Conservation (phyloP, 2,113 vertebrate genomes). For the Recurvirostra avosetta region DNA sequence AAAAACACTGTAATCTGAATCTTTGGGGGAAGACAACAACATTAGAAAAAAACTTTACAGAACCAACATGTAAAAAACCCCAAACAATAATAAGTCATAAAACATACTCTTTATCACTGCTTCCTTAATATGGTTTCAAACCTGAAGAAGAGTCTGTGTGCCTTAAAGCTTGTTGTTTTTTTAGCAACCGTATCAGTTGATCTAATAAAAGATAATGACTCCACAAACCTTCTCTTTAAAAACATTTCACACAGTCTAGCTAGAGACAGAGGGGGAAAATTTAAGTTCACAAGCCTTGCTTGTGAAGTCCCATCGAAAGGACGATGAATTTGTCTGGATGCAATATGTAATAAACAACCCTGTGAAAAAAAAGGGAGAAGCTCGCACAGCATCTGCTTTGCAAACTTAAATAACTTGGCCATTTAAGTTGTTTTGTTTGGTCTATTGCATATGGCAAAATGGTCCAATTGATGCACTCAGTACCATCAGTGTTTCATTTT, state of each 20-base stretch:
- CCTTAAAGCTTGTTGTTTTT: slow-evolving; percentile 2
- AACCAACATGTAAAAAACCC: neutral
- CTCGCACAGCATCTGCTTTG: slow-evolving; percentile 57
- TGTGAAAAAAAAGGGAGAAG: slow-evolving; percentile 44
- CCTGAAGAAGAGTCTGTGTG: neutral
- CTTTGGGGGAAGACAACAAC: neutral
- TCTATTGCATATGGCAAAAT: slow-evolving; percentile 57
- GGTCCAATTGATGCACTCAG: slow-evolving; percentile 43
- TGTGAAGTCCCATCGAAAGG: neutral
- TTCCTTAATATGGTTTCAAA: slow-evolving; percentile 11
- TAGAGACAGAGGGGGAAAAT: slow-evolving; percentile 8
- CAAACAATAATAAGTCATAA: neutral
- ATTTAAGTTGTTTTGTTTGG: slow-evolving; percentile 60
- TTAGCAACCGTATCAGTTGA: neutral
- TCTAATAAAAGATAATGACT: slow-evolving; percentile 40
- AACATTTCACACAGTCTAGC: slow-evolving; percentile 16
- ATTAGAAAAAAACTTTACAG: neutral
- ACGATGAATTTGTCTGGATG: slow-evolving; percentile 53
- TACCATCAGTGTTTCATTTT: slow-evolving; percentile 55
- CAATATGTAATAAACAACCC: slow-evolving; percentile 61
- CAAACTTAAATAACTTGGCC: slow-evolving; percentile 60
- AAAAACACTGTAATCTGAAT: neutral
- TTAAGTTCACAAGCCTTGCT: slow-evolving; percentile 12
- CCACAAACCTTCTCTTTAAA: slow-evolving; percentile 17
- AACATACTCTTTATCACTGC: neutral